Evolutionary conservation across 2,113 vertebrate genomes (phyloP).

Genomic region (Perca flavescens): DNA sequence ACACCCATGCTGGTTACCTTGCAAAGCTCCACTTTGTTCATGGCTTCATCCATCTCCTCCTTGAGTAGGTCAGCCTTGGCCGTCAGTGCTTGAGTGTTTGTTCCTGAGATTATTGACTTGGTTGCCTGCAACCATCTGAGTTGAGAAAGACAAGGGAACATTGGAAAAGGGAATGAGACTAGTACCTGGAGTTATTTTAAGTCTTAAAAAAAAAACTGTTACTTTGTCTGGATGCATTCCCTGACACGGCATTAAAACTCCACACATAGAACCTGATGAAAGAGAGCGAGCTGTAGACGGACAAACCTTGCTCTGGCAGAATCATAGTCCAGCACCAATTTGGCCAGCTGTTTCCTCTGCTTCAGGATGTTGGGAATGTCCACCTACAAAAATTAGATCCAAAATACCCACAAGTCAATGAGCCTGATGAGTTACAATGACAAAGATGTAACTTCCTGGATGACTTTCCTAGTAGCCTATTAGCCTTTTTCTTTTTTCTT

Average conservation of each 20-base stretch:
- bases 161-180: not conserved
- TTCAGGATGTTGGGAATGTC: constrained; percentile 99
- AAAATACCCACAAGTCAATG: not conserved
- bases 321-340: constrained; percentile 96
- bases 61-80: constrained; percentile 97
- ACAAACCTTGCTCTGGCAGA: constrained; percentile 94
- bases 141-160: not conserved
- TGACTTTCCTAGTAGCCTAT: not conserved
- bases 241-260: not conserved
- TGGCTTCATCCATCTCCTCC: constrained; percentile 98
- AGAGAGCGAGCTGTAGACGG: constrained; percentile 5
- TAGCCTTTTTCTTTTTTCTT: too few relatives aligned
- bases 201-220: not conserved
- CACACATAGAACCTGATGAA: not conserved
- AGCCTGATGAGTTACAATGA: not conserved
- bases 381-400: constrained; percentile 78
- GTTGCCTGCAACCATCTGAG: constrained; percentile 96
- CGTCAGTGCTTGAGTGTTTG: constrained; percentile 96
- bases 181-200: not conserved
- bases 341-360: constrained; percentile 96
- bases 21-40: constrained; percentile 98
- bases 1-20: constrained; percentile 85
- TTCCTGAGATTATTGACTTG: constrained; percentile 95
- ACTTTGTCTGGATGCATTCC: not conserved
- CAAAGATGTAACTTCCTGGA: not conserved